Evolutionary conservation across 1,140 invertebrate species (phyloP).

Genomic region (Macrobrachium rosenbergii): DNA sequence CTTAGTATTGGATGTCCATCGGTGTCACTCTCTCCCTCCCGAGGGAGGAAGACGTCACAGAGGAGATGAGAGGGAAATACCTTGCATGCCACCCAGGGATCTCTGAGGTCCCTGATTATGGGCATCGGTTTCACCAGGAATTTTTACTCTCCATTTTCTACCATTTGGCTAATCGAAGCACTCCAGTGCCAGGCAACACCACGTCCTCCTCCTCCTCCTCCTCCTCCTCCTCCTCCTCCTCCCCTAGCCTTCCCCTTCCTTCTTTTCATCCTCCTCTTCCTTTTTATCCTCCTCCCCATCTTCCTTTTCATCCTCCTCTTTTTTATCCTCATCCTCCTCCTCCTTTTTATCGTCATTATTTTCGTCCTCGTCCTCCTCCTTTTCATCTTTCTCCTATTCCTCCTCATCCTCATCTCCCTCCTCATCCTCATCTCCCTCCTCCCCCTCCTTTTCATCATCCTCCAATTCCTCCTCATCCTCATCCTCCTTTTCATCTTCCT

Average conservation of each 20-base stretch:
- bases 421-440: not conserved
- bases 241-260: not conserved
- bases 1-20: too few relatives aligned
- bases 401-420: not conserved
- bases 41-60: too few relatives aligned
- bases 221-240: not conserved
- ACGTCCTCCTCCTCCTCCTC: not conserved
- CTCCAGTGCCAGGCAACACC: not conserved
- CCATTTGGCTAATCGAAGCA: constrained; percentile 36
- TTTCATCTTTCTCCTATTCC: not conserved
- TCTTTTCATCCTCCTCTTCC: not conserved
- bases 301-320: not conserved
- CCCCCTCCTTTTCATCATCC: not conserved
- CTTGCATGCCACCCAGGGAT: constrained; percentile 25
- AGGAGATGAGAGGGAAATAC: constrained; percentile 6
- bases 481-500: not conserved
- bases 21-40: too few relatives aligned
- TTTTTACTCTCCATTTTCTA: constrained; percentile 33
- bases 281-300: not conserved
- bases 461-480: constrained; percentile 1
- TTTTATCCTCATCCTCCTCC: not conserved
- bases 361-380: not conserved
- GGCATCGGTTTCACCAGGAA: constrained; percentile 39
- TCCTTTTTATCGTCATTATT: too few relatives aligned
- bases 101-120: constrained; percentile 2